Base-by-base conservation (phyloP, 1,140 invertebrate genomes). In the Leguminivora glycinivorella region DNA sequence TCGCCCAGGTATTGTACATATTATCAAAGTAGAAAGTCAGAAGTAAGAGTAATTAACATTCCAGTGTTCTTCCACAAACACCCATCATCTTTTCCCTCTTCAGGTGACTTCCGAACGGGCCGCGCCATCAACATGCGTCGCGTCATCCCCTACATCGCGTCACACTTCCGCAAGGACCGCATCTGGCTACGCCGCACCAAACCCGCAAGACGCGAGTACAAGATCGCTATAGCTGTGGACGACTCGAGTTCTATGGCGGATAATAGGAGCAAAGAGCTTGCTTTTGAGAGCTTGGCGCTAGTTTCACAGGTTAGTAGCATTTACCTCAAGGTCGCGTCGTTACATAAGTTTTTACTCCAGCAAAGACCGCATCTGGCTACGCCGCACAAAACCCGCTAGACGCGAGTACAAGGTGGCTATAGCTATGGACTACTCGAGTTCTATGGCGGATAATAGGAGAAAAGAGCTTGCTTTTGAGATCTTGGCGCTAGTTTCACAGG, bases 341-440 rank as follows among this genome's bases (percentile, higher is more conserved):
- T n/a, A n/a, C n/a, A n/a, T 99, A 80, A 99, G 99, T 5, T 99
- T 98, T 80, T 96, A 99, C n/a, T n/a, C n/a, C n/a, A n/a, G n/a
- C n/a, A n/a, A n/a, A n/a, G n/a, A n/a, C n/a, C n/a, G n/a, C n/a
- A n/a, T n/a, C n/a, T n/a, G n/a, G n/a, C n/a, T n/a, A n/a, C n/a
- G n/a, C n/a, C n/a, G n/a, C n/a, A n/a, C 97, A 0, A 98, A 99
- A 90, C 98, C 98, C 0, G 98, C 97, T 0, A 98, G 99, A 85
- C 93, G 99, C 68, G 95, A 99, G 76, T 99, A 99, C 92, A 98
- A 99, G 88, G 98, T 99, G 38, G 94, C 98, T 29, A 92, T 99
- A 12, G 99, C 99, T 0, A 95, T 99, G 7, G 99, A 99, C 91
- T 98, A 99, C 90, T 99, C 98, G 0, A 97, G 96, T 60, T 97